A percentile compares a stretch with the other conserved stretches of the same genome.
These are phyloP conservation scores for Apaloderma vittatum DNA, from an alignment of 2,113 vertebrate species.

Conservation along the genomic window DNA sequence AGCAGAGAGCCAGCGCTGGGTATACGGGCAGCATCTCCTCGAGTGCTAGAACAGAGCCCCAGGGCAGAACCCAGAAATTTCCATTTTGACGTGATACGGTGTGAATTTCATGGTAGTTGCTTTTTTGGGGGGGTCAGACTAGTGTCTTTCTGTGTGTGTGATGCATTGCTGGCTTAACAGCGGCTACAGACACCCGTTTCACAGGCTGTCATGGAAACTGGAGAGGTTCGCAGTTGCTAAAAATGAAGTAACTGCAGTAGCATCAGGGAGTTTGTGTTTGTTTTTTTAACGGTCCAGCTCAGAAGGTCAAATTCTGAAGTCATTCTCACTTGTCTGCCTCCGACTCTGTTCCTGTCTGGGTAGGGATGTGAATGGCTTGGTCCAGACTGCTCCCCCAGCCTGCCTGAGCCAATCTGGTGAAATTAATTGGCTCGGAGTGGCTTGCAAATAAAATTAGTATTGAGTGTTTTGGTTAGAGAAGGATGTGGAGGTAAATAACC, in stretches of 20 bases:
- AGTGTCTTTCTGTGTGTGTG: background rate
- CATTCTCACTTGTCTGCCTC: background rate
- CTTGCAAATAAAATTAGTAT: background rate
- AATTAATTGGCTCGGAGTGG: background rate
- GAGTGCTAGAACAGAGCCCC: background rate
- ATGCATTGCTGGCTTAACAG: background rate
- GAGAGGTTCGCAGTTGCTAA: background rate
- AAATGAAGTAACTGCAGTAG: background rate
- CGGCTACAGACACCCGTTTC: background rate
- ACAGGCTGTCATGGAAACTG: background rate
- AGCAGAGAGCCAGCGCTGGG: background rate
- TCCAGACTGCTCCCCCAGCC: background rate
- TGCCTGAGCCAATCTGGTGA: background rate
- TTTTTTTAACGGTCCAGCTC: background rate
- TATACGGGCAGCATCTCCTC: background rate
- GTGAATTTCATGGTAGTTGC: background rate
- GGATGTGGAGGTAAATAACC: background rate
- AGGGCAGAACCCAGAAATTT: background rate
- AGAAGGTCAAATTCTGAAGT: slow-evolving; percentile 6
- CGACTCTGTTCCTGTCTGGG: background rate
- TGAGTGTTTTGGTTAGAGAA: background rate
- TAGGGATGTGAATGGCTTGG: background rate
- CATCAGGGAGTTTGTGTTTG: background rate
- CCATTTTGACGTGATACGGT: background rate
- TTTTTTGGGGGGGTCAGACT: background rate